Evolutionary conservation across 2,888 invertebrate genomes (phyloP), one percentile per base, ranked within the genome.

Genomic region (Phengaris alcon): DNA sequence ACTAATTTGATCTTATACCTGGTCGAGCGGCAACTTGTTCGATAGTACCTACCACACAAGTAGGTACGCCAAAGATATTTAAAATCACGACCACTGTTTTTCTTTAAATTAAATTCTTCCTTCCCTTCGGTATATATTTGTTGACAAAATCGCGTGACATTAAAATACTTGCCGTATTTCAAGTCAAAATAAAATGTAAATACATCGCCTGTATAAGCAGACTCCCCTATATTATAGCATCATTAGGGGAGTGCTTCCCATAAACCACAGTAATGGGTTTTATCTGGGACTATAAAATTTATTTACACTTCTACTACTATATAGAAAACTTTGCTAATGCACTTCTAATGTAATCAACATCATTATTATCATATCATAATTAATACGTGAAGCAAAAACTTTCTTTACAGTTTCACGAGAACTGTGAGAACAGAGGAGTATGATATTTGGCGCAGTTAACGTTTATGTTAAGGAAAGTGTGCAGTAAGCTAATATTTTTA

Each of bases 261-360:
- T 91, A 91, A 90, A 91, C 84, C 87, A 87, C 83, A 83, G 85
- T 87, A 91, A 91, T 90, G 88, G 87, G 84, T 86, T 91, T 90
- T 91, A 91, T 93, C 91, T 90, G 82, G 81, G 85, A 84, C 90
- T 88, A 89, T 91, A 91, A 91, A 91, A 89, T 89, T 86, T 90
- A 90, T 90, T 90, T 89, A 90, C 90, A 86, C 88, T 83, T 88
- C 86, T 84, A 82, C 80, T 86, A 84, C 84, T 86, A 86, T 85
- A 87, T 86, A 82, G 84, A 79, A 82, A 84, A 83, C 84, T 84
- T 85, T 81, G 83, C 79, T 85, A 87, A 87, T 87, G 82, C 81
- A 79, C 78, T 83, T 80, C 82, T 82, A 79, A 80, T 78, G 77
- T 78, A 77, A 76, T 52, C 72, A 54, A 52, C 72, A 59, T 59